Conservation (phyloP, 1,140 invertebrate species). For the Papilio machaon region DNA sequence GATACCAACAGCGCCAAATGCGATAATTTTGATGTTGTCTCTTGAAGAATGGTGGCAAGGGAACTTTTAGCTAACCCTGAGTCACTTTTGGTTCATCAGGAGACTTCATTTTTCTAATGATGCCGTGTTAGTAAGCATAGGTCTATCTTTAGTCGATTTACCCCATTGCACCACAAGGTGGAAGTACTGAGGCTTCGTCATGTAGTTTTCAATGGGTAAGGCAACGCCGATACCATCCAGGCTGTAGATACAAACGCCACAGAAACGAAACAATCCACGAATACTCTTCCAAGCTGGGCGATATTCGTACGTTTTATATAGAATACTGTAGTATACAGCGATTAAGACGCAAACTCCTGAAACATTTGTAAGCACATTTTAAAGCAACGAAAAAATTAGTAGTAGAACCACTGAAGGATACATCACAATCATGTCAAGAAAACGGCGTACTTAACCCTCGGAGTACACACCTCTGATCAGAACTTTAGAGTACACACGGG, state of each 20-base stretch:
- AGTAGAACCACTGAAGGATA: too few relatives aligned
- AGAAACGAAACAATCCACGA: conserved; percentile 56
- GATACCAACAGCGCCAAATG: too few relatives aligned
- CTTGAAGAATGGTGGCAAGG: too few relatives aligned
- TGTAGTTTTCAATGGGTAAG: conserved; percentile 66
- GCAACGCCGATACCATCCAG: conserved; percentile 60
- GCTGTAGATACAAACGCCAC: conserved; percentile 61
- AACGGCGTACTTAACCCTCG: not conserved
- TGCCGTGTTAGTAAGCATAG: not conserved
- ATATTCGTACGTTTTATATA: conserved; percentile 41
- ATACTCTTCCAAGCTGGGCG: conserved; percentile 65
- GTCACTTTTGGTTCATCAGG: not conserved
- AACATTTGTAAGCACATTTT: conserved; percentile 38
- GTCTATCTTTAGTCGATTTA: conserved; percentile 36
- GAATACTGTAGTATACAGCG: conserved; percentile 61
- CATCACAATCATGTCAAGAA: not conserved
- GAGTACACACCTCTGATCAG: too few relatives aligned
- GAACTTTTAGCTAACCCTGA: too few relatives aligned
- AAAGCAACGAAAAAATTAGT: not conserved
- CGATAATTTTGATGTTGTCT: too few relatives aligned
- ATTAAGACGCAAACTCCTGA: conserved; percentile 57
- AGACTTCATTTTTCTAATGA: not conserved
- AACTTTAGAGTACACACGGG: too few relatives aligned
- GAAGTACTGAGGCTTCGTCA: conserved; percentile 60
- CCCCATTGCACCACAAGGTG: conserved; percentile 51